Conservation (phyloP, 2,888 invertebrate genomes). For the Archips crataeganus region DNA sequence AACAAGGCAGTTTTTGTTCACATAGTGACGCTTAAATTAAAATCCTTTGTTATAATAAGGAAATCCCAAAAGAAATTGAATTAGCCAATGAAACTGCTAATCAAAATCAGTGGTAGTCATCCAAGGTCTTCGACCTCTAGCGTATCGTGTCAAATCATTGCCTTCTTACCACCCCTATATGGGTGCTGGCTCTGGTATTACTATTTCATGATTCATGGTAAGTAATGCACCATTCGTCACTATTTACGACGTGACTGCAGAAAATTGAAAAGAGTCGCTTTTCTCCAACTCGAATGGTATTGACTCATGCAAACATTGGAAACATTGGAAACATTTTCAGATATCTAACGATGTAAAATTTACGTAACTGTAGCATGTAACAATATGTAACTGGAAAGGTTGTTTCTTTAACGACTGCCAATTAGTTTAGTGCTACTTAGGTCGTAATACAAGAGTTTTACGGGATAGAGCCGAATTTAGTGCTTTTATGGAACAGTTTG, state of each 20-base stretch:
- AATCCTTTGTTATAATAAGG: not conserved
- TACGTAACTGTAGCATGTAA: slow-evolving; percentile 1
- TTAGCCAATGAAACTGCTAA: slow-evolving; percentile 4
- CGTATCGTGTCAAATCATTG: slow-evolving; percentile 15
- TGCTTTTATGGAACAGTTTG: not conserved
- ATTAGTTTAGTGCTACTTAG: slow-evolving; percentile 5
- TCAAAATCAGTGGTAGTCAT: slow-evolving; percentile 8
- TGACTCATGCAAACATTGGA: slow-evolving; percentile 24
- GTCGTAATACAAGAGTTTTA: not conserved
- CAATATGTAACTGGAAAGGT: slow-evolving; percentile 1
- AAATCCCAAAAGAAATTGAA: not conserved
- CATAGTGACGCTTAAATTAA: no score
- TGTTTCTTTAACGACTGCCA: slow-evolving; percentile 6
- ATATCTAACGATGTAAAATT: not conserved
- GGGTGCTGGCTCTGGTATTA: slow-evolving; percentile 8
- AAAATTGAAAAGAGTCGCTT: slow-evolving; percentile 26
- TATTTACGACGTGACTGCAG: slow-evolving; percentile 29
- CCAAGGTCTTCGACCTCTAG: slow-evolving; percentile 16
- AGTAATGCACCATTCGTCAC: slow-evolving; percentile 24
- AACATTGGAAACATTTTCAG: slow-evolving; percentile 9
- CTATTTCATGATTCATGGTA: slow-evolving; percentile 24
- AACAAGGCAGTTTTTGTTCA: no score
- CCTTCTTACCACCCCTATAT: slow-evolving; percentile 10
- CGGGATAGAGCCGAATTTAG: not conserved
- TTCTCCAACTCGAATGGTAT: slow-evolving; percentile 21